phyloP scores from a whole-genome alignment of 2,797 vertebrate species.

The Periophthalmus magnuspinnatus region DNA sequence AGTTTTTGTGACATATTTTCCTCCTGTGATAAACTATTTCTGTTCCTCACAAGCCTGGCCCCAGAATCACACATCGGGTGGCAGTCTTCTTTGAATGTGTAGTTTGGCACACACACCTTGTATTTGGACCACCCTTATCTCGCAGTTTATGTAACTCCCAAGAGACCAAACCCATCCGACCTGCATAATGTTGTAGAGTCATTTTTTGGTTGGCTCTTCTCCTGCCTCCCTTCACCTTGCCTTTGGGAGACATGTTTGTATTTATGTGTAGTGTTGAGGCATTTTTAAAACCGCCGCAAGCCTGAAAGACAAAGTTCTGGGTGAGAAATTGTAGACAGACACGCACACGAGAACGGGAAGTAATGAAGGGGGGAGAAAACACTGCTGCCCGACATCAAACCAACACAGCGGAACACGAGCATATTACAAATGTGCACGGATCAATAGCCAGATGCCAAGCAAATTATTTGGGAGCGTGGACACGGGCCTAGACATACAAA shows the following conservation, averaged over 20 bases:
- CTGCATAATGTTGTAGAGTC: constrained; percentile 43
- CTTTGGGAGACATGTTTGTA: constrained; percentile 19
- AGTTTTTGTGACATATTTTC: neutral
- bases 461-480: constrained; percentile 37
- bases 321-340: constrained; percentile 40
- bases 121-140: constrained; percentile 30
- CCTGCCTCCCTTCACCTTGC: constrained; percentile 38
- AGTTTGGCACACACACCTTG: constrained; percentile 17
- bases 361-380: constrained; percentile 70
- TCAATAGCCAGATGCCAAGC: constrained; percentile 55
- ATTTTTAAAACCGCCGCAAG: constrained; percentile 63
- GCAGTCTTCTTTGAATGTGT: constrained; percentile 21
- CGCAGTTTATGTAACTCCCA: constrained; percentile 33
- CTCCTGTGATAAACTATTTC: neutral
- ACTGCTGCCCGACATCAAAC: constrained; percentile 69
- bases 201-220: constrained; percentile 25
- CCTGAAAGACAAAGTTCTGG: constrained; percentile 42
- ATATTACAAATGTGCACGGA: constrained; percentile 45
- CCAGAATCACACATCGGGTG: constrained; percentile 3
- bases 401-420: constrained; percentile 67
- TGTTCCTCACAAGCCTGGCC: neutral
- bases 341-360: constrained; percentile 59
- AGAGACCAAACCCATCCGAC: constrained; percentile 22
- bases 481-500: neutral
- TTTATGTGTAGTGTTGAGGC: constrained; percentile 29